Conservation (phyloP, 2,113 vertebrate species). For the Kryptolebias marmoratus region DNA sequence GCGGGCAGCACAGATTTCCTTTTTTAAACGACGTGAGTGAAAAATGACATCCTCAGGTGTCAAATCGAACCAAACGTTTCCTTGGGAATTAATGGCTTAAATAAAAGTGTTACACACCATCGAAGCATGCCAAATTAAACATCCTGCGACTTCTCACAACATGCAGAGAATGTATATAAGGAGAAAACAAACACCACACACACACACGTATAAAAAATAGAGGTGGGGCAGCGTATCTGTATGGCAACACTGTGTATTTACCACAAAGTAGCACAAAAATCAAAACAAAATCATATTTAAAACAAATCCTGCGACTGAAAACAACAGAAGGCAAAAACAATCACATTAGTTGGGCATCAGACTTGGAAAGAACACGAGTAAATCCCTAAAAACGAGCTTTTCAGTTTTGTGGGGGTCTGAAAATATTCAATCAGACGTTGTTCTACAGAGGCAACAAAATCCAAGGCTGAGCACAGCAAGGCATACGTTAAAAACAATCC, state of each 20-base stretch:
- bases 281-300: conserved; percentile 30
- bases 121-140: background rate
- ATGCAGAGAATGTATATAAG: conserved; percentile 10
- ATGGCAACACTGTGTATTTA: background rate
- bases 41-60: background rate
- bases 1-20: conserved; percentile 4
- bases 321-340: conserved; percentile 45
- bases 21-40: background rate
- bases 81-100: background rate
- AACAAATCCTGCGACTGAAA: conserved; percentile 1
- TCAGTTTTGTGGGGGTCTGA: conserved; percentile 28
- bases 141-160: conserved; percentile 9
- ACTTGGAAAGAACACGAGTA: conserved; percentile 27
- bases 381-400: conserved; percentile 6
- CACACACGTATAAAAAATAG: background rate
- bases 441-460: conserved; percentile 72
- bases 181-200: background rate
- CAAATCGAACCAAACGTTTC: background rate
- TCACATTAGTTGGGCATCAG: conserved; percentile 39
- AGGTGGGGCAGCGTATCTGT: background rate
- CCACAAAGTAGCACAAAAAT: conserved; percentile 20
- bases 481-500: conserved; percentile 50
- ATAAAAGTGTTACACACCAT: conserved; percentile 1
- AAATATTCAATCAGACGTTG: conserved; percentile 35
- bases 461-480: conserved; percentile 48